Evolutionary conservation across 1,140 invertebrate species (phyloP), one percentile per base, ranked within the genome.

Genomic region (Brachionus plicatilis): DNA sequence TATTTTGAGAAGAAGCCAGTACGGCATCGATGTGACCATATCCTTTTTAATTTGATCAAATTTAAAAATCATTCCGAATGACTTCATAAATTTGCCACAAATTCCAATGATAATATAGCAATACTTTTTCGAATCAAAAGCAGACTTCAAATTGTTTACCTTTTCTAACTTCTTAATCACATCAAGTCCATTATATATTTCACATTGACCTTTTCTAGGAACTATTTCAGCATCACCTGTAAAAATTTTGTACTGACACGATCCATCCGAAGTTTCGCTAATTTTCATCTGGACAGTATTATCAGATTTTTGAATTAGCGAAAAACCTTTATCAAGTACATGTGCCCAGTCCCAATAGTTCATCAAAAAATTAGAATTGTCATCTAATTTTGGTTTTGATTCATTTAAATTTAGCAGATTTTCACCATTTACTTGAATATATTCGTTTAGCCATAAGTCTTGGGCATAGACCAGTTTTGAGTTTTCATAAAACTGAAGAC

Each of bases 401-500:
- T 17, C 37, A 43, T 72, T 72, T 43, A 72, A 43, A 3, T 41
- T 41, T 12, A 37, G 17, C 41, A 72, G 20, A 72, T n/a, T 72
- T 17, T 14, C 9, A 1, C 68, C 33, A 43, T 37, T 72, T 1
- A 72, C 37, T 72, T 72, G 17, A 47, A 72, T 45, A 4, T 1
- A 9, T 17, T 72, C 33, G 0, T 41, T 43, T 17, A n/a, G 2
- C 68, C 68, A 72, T 14, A 72, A 9, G 14, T 72, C 68, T 72
- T 72, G 68, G 3, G 68, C 12, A 43, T 9, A 72, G 17, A 72
- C 68, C 7, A 72, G 17, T 45, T 72, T 72, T 3, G 33, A 41
- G 17, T 72, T 72, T 43, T 72, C 68, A 72, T 72, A 72, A 72
- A 72, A 72, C 43, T 72, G 68, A 9, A 72, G 17, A 72, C 68